Base-by-base conservation (phyloP, 64 coral and sea anemone genomes). In the Montipora capricornis region DNA sequence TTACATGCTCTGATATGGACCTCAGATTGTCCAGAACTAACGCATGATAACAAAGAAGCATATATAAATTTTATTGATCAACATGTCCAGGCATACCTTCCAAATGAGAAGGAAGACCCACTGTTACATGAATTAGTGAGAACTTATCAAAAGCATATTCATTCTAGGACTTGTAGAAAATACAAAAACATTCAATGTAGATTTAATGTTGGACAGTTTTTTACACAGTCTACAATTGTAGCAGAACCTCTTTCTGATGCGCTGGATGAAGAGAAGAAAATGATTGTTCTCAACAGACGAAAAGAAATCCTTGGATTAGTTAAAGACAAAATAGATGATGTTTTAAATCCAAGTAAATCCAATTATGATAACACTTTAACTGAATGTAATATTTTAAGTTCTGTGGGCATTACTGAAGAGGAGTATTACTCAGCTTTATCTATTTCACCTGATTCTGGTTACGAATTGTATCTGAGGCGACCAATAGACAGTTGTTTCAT, bases 191-290 rank as follows among this genome's bases (percentile, higher is more conserved):
- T 89, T 57, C n/a, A 90, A 90, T 95, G 93, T 52, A 95, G 93
- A 80, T 95, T 95, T 91, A 81, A 95, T 29, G 91, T 95, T 91
- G 88, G 94, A 12, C 94, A 95, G 12, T 95, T 95, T 14, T 95
- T 95, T 51, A 95, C 94, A 90, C 84, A 95, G 29, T 76, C 17
- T 86, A 91, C 93, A 85, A 95, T 95, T 76, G 48, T 95, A 86
- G 93, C 87, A 79, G 94, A 95, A 78, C 89, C 94, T 67, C 80
- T 95, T 6, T 20, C 81, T 86, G 37, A 80, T 91, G 89, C 81
- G 69, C 59, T 91, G 48, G 89, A 6, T 91, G 89, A 91, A 50
- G 78, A 81, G 64, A 9, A 47, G 52, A 91, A 91, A 73, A 44
- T 50, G n/a, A 44, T 8, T 49, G 17, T 82, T 20, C 62, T 91